These are phyloP conservation scores for Galleria mellonella DNA, from an alignment of 1,140 invertebrate genomes.

Conservation along the genomic window DNA sequence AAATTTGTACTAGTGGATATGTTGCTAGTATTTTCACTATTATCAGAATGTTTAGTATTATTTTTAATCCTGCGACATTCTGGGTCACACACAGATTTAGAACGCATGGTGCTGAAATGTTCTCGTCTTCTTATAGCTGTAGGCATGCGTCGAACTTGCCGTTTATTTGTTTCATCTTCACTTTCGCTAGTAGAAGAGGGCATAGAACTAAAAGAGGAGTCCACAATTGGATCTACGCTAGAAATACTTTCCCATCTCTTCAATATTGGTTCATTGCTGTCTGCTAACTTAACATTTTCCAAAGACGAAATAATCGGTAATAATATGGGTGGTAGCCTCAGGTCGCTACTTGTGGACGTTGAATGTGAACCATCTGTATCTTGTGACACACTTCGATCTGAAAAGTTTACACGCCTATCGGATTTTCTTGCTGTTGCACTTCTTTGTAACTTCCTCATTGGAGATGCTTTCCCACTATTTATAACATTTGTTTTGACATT, in stretches of 20 bases:
- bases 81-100: slow-evolving; percentile 70
- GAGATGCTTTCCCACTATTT: slow-evolving; percentile 19
- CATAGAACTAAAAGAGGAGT: slow-evolving; percentile 79
- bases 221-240: slow-evolving; percentile 79
- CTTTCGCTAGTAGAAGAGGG: slow-evolving; percentile 70
- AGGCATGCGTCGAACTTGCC: slow-evolving; percentile 40
- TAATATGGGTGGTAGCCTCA: slow-evolving; percentile 81
- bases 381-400: slow-evolving; percentile 73
- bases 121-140: slow-evolving; percentile 57
- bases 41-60: slow-evolving; percentile 46
- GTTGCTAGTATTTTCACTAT: slow-evolving; percentile 66
- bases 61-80: slow-evolving; percentile 47
- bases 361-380: slow-evolving; percentile 75
- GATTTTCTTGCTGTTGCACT: slow-evolving; percentile 56
- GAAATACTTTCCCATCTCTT: slow-evolving; percentile 76
- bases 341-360: slow-evolving; percentile 72
- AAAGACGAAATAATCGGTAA: slow-evolving; percentile 76
- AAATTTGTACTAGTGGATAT: slow-evolving; percentile 58
- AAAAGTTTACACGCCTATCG: slow-evolving; percentile 67
- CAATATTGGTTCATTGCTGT: slow-evolving; percentile 44
- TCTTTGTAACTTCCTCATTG: slow-evolving; percentile 43
- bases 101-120: slow-evolving; percentile 56
- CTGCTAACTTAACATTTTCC: slow-evolving; percentile 60
- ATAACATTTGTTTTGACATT: slow-evolving; percentile 25
- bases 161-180: slow-evolving; percentile 67